phyloP scores from a whole-genome alignment of 2,888 invertebrate species.

The Catocala nupta region DNA sequence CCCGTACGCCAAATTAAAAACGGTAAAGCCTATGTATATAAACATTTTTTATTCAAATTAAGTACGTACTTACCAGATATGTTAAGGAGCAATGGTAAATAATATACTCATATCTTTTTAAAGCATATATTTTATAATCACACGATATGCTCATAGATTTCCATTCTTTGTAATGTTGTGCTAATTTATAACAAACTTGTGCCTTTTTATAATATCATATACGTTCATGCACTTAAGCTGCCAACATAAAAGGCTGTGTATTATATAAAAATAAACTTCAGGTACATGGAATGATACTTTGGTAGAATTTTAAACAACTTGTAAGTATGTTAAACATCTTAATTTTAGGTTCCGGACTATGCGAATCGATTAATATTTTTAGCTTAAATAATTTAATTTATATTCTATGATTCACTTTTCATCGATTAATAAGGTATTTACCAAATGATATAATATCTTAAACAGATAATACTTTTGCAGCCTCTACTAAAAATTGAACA shows the following conservation, averaged over 20 bases:
- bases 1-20: too few species aligned
- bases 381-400: constrained; percentile 16
- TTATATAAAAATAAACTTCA: constrained; percentile 51
- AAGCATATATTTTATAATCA: constrained; percentile 54
- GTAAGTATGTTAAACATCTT: constrained; percentile 36
- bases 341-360: constrained; percentile 30
- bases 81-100: neutral
- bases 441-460: too few species aligned
- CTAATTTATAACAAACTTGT: constrained; percentile 18
- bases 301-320: constrained; percentile 55
- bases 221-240: constrained; percentile 40
- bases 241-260: constrained; percentile 37
- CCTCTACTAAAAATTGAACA: constrained; percentile 27
- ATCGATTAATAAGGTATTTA: too few species aligned
- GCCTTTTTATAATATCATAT: constrained; percentile 15
- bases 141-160: constrained; percentile 53
- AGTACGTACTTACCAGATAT: too few species aligned
- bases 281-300: constrained; percentile 70
- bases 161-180: constrained; percentile 48
- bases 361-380: neutral
- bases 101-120: constrained; percentile 24
- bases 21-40: too few species aligned
- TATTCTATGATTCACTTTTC: neutral
- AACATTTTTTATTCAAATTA: too few species aligned
- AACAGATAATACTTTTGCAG: constrained; percentile 16